phyloP scores from a whole-genome alignment of 2,888 invertebrate species.

The Petrolisthes cinctipes region DNA sequence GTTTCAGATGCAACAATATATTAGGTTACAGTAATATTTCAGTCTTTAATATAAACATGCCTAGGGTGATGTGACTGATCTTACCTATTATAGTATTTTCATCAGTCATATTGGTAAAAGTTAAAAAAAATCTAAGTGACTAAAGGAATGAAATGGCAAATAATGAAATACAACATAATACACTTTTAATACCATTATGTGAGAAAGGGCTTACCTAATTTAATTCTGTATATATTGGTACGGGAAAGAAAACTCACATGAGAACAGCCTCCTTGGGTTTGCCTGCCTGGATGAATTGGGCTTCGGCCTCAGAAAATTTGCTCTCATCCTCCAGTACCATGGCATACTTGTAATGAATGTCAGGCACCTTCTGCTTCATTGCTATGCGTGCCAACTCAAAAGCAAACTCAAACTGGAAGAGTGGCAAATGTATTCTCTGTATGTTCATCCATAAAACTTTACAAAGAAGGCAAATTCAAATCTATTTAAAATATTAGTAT shows the following conservation, averaged over 20 bases:
- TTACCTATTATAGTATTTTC: no score
- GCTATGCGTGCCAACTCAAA: conserved; percentile 82
- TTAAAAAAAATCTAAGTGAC: not conserved
- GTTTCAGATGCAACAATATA: no score
- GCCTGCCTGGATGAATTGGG: conserved; percentile 88
- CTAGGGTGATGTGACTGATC: no score
- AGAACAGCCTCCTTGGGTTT: conserved; percentile 93
- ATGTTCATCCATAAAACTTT: no score
- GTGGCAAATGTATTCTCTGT: no score
- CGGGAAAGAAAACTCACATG: conserved; percentile 75
- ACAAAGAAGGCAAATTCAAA: no score
- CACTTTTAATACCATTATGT: not conserved
- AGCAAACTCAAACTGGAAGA: conserved; percentile 85
- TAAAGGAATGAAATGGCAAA: not conserved
- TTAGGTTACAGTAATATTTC: no score
- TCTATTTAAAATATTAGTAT: no score
- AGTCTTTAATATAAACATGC: no score
- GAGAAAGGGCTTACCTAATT: no score
- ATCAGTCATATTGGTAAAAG: no score
- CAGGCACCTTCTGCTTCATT: conserved; percentile 78
- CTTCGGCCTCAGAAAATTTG: conserved; percentile 89
- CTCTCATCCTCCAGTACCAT: conserved; percentile 93
- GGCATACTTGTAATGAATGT: conserved; percentile 92
- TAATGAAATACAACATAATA: not conserved
- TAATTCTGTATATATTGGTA: not conserved